Conservation (phyloP, 2,888 invertebrate species). For the Thera obeliscata region DNA sequence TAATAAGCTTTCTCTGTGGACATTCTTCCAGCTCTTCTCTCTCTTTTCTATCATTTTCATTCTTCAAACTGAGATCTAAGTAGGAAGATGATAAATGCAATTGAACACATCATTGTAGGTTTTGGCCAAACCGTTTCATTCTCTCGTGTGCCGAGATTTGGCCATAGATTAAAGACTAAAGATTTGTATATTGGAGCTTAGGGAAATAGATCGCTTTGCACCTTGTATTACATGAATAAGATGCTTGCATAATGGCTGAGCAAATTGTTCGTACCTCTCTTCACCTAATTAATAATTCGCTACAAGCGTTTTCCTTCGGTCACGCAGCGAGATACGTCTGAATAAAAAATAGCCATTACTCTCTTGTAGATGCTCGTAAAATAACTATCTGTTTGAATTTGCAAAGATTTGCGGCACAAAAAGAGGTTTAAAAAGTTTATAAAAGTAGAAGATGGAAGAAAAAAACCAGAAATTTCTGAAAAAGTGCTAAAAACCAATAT, state of each 20-base stretch:
- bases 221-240: constrained; percentile 35
- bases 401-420: background rate
- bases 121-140: constrained; percentile 7
- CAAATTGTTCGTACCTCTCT: constrained; percentile 50
- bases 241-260: constrained; percentile 45
- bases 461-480: background rate
- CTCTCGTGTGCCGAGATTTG: background rate
- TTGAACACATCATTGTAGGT: constrained; percentile 6
- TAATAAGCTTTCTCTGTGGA: constrained; percentile 3
- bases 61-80: too few relatives aligned
- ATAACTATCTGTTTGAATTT: constrained; percentile 10
- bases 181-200: constrained; percentile 6
- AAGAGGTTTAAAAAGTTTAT: too few relatives aligned
- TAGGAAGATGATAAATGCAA: background rate
- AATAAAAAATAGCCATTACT: constrained; percentile 44
- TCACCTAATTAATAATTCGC: constrained; percentile 51
- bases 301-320: constrained; percentile 40
- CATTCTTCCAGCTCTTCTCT: background rate
- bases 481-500: background rate
- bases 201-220: constrained; percentile 4
- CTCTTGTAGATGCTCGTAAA: constrained; percentile 25
- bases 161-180: background rate
- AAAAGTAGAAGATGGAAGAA: too few relatives aligned
- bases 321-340: constrained; percentile 39
- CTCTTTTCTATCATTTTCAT: too few relatives aligned